Percentiles rank a stretch among this genome's conserved stretches.
These are phyloP conservation scores for Hypotaenidia okinawae DNA, from an alignment of 2,797 vertebrate genomes.

Conservation along the genomic window DNA sequence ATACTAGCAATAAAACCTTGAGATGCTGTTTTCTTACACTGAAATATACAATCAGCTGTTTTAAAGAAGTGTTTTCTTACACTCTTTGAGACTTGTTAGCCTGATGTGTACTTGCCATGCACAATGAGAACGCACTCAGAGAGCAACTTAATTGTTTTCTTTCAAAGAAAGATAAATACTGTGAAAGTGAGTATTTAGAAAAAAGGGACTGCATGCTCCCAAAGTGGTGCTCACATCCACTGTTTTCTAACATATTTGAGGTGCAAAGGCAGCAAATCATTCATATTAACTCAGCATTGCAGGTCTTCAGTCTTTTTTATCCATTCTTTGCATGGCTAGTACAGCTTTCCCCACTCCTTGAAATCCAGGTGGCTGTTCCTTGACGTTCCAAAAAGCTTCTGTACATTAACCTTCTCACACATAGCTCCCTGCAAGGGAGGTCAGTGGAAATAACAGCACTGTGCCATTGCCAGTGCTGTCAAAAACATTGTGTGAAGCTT, in stretches of 20 bases:
- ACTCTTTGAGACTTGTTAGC: neutral
- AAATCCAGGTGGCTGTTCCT: neutral
- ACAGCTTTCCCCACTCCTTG: neutral
- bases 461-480: neutral
- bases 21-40: neutral
- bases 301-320: neutral
- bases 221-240: neutral
- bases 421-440: neutral
- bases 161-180: neutral
- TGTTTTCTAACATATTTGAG: neutral
- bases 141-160: neutral
- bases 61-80: neutral
- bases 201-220: neutral
- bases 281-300: neutral
- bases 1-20: neutral
- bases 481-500: neutral
- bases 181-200: neutral
- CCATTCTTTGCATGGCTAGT: neutral
- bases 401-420: neutral
- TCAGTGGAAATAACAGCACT: neutral
- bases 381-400: neutral
- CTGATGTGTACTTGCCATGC: neutral
- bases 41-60: neutral
- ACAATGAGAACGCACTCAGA: neutral
- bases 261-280: neutral